Conservation (phyloP, 2,888 invertebrate genomes). For the Amphipoea lucens region DNA sequence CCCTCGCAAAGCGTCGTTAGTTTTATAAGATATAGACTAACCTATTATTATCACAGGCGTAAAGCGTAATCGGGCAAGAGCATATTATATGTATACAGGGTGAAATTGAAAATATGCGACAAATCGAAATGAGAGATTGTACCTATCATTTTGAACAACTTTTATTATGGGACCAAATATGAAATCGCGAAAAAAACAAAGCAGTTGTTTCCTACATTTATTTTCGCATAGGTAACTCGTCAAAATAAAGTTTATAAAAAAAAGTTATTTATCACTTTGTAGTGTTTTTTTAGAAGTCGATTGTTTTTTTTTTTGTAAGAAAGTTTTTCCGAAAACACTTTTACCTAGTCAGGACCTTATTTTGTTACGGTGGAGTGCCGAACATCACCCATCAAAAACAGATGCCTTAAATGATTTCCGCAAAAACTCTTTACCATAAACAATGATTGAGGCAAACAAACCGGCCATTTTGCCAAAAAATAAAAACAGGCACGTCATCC, state of each 20-base stretch:
- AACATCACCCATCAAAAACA: constrained; percentile 10
- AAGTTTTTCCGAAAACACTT: no score
- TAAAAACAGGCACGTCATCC: constrained; percentile 32
- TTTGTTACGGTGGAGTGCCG: neutral
- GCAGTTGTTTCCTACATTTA: no score
- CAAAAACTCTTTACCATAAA: constrained; percentile 30
- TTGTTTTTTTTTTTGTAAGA: no score
- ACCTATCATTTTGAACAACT: no score
- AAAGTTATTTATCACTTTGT: no score
- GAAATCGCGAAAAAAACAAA: no score
- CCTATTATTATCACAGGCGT: neutral
- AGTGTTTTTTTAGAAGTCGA: no score
- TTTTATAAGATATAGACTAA: neutral
- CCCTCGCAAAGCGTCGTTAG: neutral
- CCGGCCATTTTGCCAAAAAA: constrained; percentile 26
- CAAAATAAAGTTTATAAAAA: no score
- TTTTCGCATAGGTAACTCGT: no score
- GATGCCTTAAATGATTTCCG: constrained; percentile 17
- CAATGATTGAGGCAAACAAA: constrained; percentile 40
- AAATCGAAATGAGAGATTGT: no score
- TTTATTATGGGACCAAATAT: no score
- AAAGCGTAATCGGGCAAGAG: neutral
- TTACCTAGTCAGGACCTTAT: neutral
- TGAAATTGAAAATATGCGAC: no score
- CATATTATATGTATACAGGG: neutral